Conservation (phyloP, 92 coral and sea anemone genomes). For the Ricordea florida region DNA sequence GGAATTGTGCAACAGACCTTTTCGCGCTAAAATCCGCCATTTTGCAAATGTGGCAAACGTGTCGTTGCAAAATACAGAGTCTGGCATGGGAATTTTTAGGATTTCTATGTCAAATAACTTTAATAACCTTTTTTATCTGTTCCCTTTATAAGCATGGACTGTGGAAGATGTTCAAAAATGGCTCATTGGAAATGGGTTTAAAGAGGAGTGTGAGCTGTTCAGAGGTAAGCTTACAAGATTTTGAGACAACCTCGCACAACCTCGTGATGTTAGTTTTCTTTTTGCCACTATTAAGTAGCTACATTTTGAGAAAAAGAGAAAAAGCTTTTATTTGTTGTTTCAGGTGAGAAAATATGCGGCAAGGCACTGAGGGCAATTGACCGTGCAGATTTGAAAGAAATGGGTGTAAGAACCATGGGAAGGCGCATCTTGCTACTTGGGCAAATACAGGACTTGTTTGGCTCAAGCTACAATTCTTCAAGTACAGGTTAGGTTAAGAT, state of each 20-base stretch:
- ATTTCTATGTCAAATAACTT: no score
- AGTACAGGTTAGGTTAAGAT: constrained; percentile 7
- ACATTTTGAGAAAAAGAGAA: background rate
- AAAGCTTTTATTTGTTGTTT: background rate
- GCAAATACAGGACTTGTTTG: background rate
- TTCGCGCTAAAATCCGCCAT: no score
- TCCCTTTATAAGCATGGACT: background rate
- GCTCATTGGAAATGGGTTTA: background rate
- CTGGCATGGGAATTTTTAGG: no score
- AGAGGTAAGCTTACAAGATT: background rate
- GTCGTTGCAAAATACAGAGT: no score
- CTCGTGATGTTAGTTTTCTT: no score
- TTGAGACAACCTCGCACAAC: background rate
- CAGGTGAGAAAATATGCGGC: background rate
- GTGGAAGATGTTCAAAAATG: background rate
- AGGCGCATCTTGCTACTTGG: background rate
- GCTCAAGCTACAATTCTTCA: background rate
- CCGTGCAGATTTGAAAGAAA: constrained; percentile 5
- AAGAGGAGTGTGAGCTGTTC: background rate
- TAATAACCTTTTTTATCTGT: background rate
- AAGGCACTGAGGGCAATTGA: background rate
- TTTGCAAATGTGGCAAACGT: no score
- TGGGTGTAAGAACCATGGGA: constrained; percentile 4
- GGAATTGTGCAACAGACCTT: no score
- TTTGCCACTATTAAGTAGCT: no score